These are phyloP conservation scores for Sebastes diploproa DNA, from an alignment of 2,797 vertebrate species.

Conservation along the genomic window DNA sequence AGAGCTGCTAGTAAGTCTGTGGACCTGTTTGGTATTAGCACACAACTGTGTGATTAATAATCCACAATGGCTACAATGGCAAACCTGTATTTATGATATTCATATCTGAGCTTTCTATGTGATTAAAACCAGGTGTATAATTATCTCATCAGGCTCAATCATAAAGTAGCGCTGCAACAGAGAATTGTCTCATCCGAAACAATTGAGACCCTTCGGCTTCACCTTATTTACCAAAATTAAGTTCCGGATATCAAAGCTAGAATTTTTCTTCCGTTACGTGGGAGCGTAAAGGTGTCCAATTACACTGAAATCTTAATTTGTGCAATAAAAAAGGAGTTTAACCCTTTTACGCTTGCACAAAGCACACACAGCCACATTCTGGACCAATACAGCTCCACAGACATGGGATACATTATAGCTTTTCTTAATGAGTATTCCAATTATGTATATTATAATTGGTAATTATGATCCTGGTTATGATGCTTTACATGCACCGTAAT, in stretches of 20 bases:
- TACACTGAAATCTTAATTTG: neutral
- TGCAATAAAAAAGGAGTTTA: neutral
- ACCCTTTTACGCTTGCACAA: neutral
- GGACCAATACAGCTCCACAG: neutral
- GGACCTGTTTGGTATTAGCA: neutral
- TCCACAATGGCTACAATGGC: slow-evolving; percentile 7
- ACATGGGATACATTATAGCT: neutral
- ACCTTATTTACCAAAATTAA: slow-evolving; percentile 15
- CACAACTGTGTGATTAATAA: slow-evolving; percentile 22
- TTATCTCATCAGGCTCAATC: slow-evolving; percentile 46
- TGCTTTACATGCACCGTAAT: slow-evolving; percentile 24
- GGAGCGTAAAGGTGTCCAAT: neutral
- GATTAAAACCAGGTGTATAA: slow-evolving; percentile 52
- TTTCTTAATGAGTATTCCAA: slow-evolving; percentile 18
- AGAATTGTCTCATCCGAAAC: slow-evolving; percentile 15
- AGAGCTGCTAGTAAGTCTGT: neutral
- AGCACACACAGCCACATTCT: neutral
- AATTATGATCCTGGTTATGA: slow-evolving; percentile 20
- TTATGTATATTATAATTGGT: slow-evolving; percentile 26
- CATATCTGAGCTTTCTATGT: slow-evolving; percentile 38
- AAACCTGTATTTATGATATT: slow-evolving; percentile 37
- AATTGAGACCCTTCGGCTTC: neutral
- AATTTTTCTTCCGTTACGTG: neutral
- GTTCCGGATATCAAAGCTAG: slow-evolving; percentile 5
- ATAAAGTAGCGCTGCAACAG: slow-evolving; percentile 8